Evolutionary conservation across 2,888 invertebrate species (phyloP).

Genomic region (Tanypteryx hageni): DNA sequence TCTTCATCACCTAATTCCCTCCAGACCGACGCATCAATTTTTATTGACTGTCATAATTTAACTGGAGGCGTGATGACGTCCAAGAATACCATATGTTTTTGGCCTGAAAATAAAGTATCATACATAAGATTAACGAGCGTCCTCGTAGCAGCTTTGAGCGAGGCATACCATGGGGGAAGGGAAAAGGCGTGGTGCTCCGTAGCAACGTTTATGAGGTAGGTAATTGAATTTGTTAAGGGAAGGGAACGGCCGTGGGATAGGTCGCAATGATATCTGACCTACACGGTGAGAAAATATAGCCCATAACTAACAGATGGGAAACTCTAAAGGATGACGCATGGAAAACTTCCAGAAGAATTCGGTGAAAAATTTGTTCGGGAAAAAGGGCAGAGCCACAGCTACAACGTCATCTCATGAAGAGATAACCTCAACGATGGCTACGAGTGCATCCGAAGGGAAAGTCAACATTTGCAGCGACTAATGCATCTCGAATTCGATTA

Average conservation of each 20-base stretch:
- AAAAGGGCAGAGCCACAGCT: neutral
- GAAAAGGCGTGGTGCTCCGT: neutral
- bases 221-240: constrained; percentile 26
- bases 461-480: constrained; percentile 22
- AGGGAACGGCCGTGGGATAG: neutral
- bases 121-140: neutral
- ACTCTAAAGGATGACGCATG: neutral
- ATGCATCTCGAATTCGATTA: neutral
- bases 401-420: neutral
- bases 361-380: neutral
- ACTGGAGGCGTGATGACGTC: neutral
- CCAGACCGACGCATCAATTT: too few species aligned
- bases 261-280: neutral
- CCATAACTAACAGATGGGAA: neutral
- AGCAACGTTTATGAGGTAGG: neutral
- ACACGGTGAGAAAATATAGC: neutral
- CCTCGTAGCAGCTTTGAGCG: neutral
- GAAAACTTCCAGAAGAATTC: neutral
- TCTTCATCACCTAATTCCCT: too few species aligned
- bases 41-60: too few species aligned
- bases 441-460: neutral
- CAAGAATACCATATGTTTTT: neutral
- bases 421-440: neutral
- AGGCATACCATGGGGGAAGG: neutral
- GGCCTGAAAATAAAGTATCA: neutral